Conservation (phyloP, 1,140 invertebrate species). For the Oscheius sp. region DNA sequence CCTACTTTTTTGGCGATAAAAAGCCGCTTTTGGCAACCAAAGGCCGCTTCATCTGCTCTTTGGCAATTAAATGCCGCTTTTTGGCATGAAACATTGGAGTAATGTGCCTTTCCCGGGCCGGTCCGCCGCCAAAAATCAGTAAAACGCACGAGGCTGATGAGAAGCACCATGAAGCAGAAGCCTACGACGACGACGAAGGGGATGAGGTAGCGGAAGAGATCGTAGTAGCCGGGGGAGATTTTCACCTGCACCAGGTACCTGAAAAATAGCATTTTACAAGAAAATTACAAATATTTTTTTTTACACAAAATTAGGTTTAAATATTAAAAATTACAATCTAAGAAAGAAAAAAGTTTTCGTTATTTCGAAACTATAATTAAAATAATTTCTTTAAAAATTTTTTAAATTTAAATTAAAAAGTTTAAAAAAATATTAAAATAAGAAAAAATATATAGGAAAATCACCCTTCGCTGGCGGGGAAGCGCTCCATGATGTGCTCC, state of each 20-base stretch:
- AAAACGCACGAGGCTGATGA: conserved; percentile 53
- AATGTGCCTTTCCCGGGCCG: not conserved
- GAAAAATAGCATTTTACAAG: not conserved
- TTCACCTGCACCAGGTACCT: conserved; percentile 55
- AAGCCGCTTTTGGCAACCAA: too few relatives aligned
- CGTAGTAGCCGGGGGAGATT: conserved; percentile 58
- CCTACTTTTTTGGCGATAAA: too few relatives aligned
- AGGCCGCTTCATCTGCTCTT: too few relatives aligned
- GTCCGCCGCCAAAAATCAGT: not conserved
- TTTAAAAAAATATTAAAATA: not conserved
- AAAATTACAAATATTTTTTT: too few relatives aligned
- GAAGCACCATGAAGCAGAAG: conserved; percentile 57
- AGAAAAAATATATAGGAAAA: not conserved
- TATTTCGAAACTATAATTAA: too few relatives aligned
- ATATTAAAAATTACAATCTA: too few relatives aligned
- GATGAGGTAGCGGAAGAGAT: conserved; percentile 57
- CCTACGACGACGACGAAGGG: conserved; percentile 59
- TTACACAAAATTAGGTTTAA: too few relatives aligned
- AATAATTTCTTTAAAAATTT: too few relatives aligned
- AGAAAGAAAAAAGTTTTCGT: too few relatives aligned
- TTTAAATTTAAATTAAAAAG: too few relatives aligned
- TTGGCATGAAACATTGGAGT: not conserved
- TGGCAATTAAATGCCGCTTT: too few relatives aligned
- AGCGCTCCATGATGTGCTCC: conserved; percentile 45
- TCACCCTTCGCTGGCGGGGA: conserved; percentile 48